Evolutionary conservation across 2,797 vertebrate genomes (phyloP).

Genomic region (Streptopelia turtur): DNA sequence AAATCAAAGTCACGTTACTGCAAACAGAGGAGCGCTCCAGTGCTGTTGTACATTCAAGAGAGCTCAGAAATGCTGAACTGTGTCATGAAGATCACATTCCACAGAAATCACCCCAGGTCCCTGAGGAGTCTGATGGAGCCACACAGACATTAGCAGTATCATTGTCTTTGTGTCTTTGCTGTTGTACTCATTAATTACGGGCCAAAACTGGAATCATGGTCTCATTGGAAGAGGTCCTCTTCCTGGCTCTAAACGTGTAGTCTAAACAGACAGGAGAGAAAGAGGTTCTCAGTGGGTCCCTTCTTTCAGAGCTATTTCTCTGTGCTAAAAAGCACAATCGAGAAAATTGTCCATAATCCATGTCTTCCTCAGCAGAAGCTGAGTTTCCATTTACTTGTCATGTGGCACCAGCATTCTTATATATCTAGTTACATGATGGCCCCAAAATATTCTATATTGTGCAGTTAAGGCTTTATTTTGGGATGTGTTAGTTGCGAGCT

Average conservation of each 20-base stretch:
- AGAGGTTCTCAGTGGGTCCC: neutral
- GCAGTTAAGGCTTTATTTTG: neutral
- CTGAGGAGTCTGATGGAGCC: neutral
- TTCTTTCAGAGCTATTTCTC: neutral
- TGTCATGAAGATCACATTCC: neutral
- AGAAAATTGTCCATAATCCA: neutral
- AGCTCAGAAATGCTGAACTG: neutral
- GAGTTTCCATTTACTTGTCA: neutral
- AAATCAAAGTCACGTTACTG: neutral
- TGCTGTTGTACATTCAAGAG: neutral
- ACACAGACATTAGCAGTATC: neutral
- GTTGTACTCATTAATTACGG: accelerated
- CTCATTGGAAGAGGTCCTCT: neutral
- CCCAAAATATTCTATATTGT: neutral
- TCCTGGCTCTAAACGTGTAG: neutral
- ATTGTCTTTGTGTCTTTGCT: neutral
- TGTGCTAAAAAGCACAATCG: neutral
- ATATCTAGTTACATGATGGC: neutral
- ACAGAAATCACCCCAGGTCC: neutral
- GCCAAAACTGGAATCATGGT: neutral
- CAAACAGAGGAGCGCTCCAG: neutral
- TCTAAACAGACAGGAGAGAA: neutral
- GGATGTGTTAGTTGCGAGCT: neutral
- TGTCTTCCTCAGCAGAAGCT: neutral
- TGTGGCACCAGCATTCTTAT: neutral